Evolutionary conservation across 2,113 vertebrate species (phyloP), one percentile per base, ranked within the genome.

Genomic region (Panthera uncia): DNA sequence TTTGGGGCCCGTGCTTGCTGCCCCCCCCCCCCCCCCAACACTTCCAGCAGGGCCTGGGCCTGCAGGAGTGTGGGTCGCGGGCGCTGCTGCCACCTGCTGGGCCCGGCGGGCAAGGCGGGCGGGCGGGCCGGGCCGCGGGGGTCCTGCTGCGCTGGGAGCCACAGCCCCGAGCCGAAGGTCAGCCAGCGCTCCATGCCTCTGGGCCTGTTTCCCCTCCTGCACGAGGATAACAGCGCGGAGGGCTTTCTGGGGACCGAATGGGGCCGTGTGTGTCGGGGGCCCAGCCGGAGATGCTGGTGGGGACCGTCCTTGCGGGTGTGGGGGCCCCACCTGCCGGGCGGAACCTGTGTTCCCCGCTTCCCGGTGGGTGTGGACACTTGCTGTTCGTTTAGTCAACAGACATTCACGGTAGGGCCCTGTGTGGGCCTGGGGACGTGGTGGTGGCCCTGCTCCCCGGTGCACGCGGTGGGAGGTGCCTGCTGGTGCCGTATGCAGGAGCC

Each of bases 31-130:
- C 41, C 41, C n/a, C 23, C 33, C 0, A 4, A 4, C n/a, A 23
- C 41, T 13, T 25, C 27, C 6, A 9, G 15, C 27, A 12, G 13
- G 10, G 8, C 23, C 63, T 63, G 71, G 55, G 1, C 79, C 27
- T 1, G 12, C 21, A 16, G 25, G 55, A 12, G 1, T 2, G 18
- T 4, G 52, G 7, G 41, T 45, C 41, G 41, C 7, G 41, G 73
- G 27, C 5, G 3, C 78, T 90, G 91, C 97, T 95, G 97, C 97
- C 97, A 50, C 68, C 97, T 97, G 79, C 94, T 94, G 98, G 97
- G 5, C 36, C 1, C 0, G 0, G 0, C 0, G 0, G 36, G 86
- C 2, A 29, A 38, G 16, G 29, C 88, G 38, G 16, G 29, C 3
- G 0, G 6, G 14, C 1, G 1, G 41, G 18, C 10, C 4, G 21